A percentile compares a stretch with the other conserved stretches of the same genome.
These are phyloP conservation scores for Choreutis nemorana DNA, from an alignment of 2,888 invertebrate genomes.

Conservation along the genomic window DNA sequence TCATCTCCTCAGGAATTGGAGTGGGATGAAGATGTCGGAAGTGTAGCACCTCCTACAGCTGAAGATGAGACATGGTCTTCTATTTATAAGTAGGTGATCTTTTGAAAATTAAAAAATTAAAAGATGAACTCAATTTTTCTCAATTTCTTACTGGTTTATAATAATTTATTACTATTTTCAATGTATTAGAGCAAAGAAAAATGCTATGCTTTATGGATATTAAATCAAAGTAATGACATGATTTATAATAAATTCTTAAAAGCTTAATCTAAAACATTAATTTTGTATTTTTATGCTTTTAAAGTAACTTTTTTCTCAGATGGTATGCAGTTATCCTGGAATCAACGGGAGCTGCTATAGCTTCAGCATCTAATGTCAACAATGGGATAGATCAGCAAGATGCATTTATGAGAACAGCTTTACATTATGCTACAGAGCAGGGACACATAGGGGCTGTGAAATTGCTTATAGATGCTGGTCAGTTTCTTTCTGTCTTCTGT, in stretches of 20 bases:
- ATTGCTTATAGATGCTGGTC: conserved; percentile 69
- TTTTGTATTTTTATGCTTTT: too few relatives aligned
- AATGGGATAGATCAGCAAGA: conserved; percentile 70
- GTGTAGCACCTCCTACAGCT: conserved; percentile 53
- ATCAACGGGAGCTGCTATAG: conserved; percentile 66
- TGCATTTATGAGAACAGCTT: conserved; percentile 70
- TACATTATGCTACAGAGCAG: conserved; percentile 78
- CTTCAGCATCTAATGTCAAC: conserved; percentile 44
- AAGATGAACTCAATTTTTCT: too few relatives aligned
- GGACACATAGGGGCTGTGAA: conserved; percentile 70
- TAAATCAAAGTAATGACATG: too few relatives aligned
- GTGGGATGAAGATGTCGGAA: conserved; percentile 78
- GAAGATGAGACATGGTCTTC: conserved; percentile 64
- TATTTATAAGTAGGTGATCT: conserved; percentile 47
- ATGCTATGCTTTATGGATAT: too few relatives aligned
- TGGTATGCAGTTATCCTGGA: conserved; percentile 81
- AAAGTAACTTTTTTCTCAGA: conserved; percentile 65
- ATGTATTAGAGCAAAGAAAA: too few relatives aligned
- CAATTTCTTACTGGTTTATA: too few relatives aligned
- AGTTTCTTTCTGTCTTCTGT: conserved; percentile 8
- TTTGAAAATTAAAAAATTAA: too few relatives aligned
- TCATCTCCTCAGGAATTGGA: conserved; percentile 63
- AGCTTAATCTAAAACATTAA: too few relatives aligned
- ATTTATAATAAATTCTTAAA: too few relatives aligned
- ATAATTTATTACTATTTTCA: too few relatives aligned